These are phyloP conservation scores for Drosophila atripex DNA, from an alignment of 2,888 invertebrate genomes.

Conservation along the genomic window DNA sequence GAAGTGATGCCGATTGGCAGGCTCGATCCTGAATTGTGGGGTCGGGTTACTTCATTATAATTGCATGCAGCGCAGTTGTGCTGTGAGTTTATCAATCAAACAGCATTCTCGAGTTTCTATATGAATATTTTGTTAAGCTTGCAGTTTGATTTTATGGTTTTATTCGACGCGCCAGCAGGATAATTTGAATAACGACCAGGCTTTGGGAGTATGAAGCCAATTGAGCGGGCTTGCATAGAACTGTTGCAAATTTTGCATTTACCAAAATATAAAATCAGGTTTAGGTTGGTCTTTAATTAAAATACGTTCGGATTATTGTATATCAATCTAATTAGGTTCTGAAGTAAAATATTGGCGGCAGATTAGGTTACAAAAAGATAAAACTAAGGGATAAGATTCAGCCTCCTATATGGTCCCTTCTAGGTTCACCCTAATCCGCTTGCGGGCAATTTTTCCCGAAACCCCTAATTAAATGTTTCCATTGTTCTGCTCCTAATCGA, in stretches of 20 bases:
- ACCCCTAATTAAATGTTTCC: conserved; percentile 58
- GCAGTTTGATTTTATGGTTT: conserved; percentile 48
- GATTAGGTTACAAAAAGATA: conserved; percentile 4
- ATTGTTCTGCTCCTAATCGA: conserved; percentile 28
- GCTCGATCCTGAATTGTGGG: conserved; percentile 1
- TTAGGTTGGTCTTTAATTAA: not conserved
- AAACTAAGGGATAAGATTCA: not conserved
- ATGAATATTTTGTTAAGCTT: conserved; percentile 52
- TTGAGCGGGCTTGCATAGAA: not conserved
- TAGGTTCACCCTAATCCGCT: conserved; percentile 54
- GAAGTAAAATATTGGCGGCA: conserved; percentile 6
- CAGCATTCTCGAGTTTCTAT: conserved; percentile 43
- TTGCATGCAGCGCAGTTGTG: conserved; percentile 34
- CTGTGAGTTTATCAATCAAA: conserved; percentile 61
- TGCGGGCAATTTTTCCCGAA: conserved; percentile 68
- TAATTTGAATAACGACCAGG: conserved; percentile 7
- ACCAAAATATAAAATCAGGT: not conserved
- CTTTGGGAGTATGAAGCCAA: not conserved
- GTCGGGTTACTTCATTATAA: conserved; percentile 63
- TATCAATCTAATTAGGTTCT: conserved; percentile 19
- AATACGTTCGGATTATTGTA: not conserved
- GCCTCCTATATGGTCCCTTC: not conserved
- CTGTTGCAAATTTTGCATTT: not conserved
- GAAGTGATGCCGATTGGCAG: conserved; percentile 53
- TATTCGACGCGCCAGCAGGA: conserved; percentile 30